phyloP scores from a whole-genome alignment of 1,140 invertebrate species.

The Colletes latitarsis region DNA sequence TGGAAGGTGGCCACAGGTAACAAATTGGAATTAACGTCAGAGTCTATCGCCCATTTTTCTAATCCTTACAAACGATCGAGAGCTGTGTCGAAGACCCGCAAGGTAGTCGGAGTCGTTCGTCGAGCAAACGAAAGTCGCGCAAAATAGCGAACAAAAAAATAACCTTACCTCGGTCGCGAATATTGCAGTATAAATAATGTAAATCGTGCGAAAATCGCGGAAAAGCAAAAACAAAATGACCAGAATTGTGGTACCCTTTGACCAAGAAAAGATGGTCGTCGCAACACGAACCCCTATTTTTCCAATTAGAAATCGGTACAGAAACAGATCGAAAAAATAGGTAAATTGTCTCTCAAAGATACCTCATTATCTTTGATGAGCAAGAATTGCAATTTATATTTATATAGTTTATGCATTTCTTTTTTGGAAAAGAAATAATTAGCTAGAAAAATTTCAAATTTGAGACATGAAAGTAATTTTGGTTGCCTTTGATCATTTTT shows the following conservation, averaged over 20 bases:
- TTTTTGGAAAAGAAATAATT: background rate
- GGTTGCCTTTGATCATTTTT: no score
- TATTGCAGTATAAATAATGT: background rate
- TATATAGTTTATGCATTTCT: no score
- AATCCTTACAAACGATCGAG: conserved; percentile 19
- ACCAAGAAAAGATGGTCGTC: no score
- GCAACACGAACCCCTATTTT: background rate
- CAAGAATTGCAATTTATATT: no score
- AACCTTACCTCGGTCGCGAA: conserved; percentile 3
- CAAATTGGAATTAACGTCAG: conserved; percentile 17
- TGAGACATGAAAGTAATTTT: no score
- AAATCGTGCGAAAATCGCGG: background rate
- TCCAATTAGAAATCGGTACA: background rate
- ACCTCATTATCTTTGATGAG: no score
- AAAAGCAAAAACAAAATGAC: background rate
- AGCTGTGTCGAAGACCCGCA: background rate
- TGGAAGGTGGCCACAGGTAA: conserved; percentile 76
- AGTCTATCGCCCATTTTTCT: conserved; percentile 6
- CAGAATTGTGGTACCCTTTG: no score
- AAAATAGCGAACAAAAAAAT: background rate
- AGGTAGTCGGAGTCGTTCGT: conserved; percentile 12
- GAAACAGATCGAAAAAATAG: background rate
- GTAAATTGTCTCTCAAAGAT: no score
- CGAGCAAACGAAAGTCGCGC: conserved; percentile 6
- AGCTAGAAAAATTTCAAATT: background rate